Evolutionary conservation across 1,140 invertebrate species (phyloP), one percentile per base, ranked within the genome.

Genomic region (Cepaea nemoralis): DNA sequence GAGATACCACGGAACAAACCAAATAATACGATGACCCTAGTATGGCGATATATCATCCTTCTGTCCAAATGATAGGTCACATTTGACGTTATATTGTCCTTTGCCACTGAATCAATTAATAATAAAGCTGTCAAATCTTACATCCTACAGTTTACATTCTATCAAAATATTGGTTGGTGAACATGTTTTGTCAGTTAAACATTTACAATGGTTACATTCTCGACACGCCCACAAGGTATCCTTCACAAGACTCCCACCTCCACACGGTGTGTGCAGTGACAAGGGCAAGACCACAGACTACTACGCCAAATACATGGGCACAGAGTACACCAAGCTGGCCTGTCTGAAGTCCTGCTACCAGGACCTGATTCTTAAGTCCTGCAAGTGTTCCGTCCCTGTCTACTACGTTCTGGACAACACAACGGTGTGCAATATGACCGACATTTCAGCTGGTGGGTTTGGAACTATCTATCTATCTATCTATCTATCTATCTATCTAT

Each of bases 321-420:
- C 83, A 0, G 50, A 50, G 2, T 88, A 88, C 83, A 82, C 76
- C 59, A 89, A 88, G 37, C 67, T 84, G 16, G 86, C 89, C 0
- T 90, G 89, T 77, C 42, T 87, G 19, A 90, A 90, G 82, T 85
- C 85, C 0, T 90, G 89, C 73, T 85, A 86, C 59, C 89, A 89
- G 76, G 66, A 80, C 14, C 66, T 78, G 14, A 74, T 86, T 22
- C 69, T 84, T 5, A 14, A 42, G 1, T 24, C 71, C 35, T 90
- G 89, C 77, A 70, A 77, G 10, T 90, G 89, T 78, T 83, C 83
- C 16, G 35, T 82, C 16, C 81, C 85, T n/a, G 70, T 82, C 27
- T 88, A 83, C 55, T 83, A 80, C 50, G 79, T 87, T 27, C 71
- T 82, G 10, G 33, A 66, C 5, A 82, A 84, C 19, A n/a, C 66